Conservation (phyloP, 2,797 vertebrate genomes). For the Gouania willdenowi region DNA sequence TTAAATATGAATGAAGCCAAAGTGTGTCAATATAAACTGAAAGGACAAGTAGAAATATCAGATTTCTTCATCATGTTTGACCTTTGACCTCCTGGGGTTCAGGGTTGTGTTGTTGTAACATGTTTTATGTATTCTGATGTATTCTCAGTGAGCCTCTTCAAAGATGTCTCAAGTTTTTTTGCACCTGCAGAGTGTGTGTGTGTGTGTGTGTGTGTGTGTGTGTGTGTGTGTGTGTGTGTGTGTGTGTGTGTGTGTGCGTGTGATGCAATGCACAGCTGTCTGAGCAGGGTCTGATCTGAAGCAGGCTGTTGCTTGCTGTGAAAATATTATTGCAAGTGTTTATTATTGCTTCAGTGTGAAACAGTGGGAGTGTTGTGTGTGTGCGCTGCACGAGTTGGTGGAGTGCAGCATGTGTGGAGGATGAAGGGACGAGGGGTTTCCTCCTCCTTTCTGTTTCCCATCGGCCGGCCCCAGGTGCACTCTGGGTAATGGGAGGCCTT, state of each 20-base stretch:
- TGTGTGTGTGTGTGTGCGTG: constrained; percentile 36
- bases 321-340: constrained; percentile 87
- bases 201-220: constrained; percentile 4
- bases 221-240: constrained; percentile 25
- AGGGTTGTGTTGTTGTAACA: not conserved
- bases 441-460: constrained; percentile 70
- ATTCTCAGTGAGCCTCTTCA: not conserved
- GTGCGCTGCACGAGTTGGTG: constrained; percentile 56
- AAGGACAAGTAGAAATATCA: too few relatives aligned
- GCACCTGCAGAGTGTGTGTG: constrained; percentile 13
- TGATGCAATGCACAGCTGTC: constrained; percentile 64
- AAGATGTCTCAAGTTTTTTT: constrained; percentile 6
- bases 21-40: too few relatives aligned
- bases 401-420: constrained; percentile 39
- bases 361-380: constrained; percentile 79
- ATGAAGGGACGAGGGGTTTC: constrained; percentile 4
- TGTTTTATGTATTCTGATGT: not conserved
- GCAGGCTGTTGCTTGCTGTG: constrained; percentile 78
- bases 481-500: constrained; percentile 85
- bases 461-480: constrained; percentile 78
- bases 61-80: too few relatives aligned
- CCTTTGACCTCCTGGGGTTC: not conserved
- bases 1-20: too few relatives aligned
- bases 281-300: constrained; percentile 73
- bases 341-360: constrained; percentile 82